Base-by-base conservation (phyloP, 2,113 vertebrate species). In the Piaya cayana region DNA sequence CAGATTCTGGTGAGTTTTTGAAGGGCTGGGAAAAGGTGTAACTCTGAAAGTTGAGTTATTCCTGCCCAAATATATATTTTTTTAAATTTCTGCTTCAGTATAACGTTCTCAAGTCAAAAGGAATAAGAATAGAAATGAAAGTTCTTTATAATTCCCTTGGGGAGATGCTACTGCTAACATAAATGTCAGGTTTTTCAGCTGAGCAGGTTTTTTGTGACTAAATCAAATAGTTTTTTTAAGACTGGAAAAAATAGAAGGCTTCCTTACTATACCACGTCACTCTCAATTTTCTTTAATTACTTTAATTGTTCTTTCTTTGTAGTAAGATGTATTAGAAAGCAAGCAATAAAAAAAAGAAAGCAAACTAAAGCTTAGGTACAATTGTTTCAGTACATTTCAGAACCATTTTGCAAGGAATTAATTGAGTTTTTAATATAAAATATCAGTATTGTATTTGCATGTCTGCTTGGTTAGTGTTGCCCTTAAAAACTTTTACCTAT, bases 121-220 rank as follows among this genome's bases (percentile, higher is more conserved):
- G 37, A 92, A 92, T 92, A 45, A 86, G 59, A 67, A 88, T 52
- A 47, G 80, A 94, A 88, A 65, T 67, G 42, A 74, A 96, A 77
- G 39, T 65, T 83, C 43, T 42, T 78, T 81, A 45, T 26, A 37
- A 8, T 62, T 93, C 71, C 62, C 79, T 90, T 92, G 64, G 68
- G 79, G 55, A 72, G 49, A 60, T 80, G 43, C 49, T 69, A 27
- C 62, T 72, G 42, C 59, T 93, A 88, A 59, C 60, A 56, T 59
- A 92, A 92, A 92, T 92, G 59, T 93, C 50, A 88, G 10, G 39
- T 8, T 62, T 90, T 90, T 85, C 79, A 82, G 67, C 5, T 80
- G 59, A 92, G 53, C n/a, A 36, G 23, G 23, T 0, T 30, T 52
- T 62, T 68, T 53, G 42, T 71, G 17, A 39, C 27, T 69, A 79